Base-by-base conservation (phyloP, 2,888 invertebrate species). In the Anoncus sp. region DNA sequence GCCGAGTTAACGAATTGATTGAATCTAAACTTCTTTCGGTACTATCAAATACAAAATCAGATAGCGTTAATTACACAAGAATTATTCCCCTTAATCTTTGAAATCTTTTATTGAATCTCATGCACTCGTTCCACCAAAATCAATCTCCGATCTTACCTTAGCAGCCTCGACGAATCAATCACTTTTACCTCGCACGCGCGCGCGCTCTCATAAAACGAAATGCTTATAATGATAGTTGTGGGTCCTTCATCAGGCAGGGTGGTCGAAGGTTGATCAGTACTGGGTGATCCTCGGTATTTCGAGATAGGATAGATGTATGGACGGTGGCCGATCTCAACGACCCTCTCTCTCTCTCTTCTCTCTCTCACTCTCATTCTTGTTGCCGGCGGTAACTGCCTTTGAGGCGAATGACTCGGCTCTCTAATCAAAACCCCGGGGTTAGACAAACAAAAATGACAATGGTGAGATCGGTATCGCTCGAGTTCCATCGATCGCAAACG, bases 391-490 rank as follows among this genome's bases (percentile, higher is more conserved):
- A 24, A 35, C 14, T 35, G 82, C 85, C 90, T 90, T 90, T 90
- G 90, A 90, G 88, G 87, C 83, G 86, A 85, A 90, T 90, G 90
- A 87, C 87, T 84, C 65, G 82, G 84, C 86, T 85, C 85, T 86
- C 85, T 86, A 86, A 87, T 86, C 84, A 83, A 84, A 70, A 72
- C 57, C 71, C 65, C 27, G 43, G 69, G 88, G 87, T 88, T 90
- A 88, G 89, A 90, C 89, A 90, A 91, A 90, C 90, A 90, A 90
- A 90, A 90, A 90, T 90, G 89, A 90, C 90, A 90, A 89, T 89
- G 86, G 85, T 49, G 60, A 88, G 89, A 90, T 90, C 83, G 84
- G 79, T 86, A 87, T 87, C 86, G 59, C 74, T 66, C 60, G 77
- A 72, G 55, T 22, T 45, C 55, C 63, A 71, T 55, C 73, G 81